A percentile compares a stretch with the other conserved stretches of the same genome.
Evolutionary conservation across 2,888 invertebrate genomes (phyloP).

Genomic region (Dasypogon diadema): DNA sequence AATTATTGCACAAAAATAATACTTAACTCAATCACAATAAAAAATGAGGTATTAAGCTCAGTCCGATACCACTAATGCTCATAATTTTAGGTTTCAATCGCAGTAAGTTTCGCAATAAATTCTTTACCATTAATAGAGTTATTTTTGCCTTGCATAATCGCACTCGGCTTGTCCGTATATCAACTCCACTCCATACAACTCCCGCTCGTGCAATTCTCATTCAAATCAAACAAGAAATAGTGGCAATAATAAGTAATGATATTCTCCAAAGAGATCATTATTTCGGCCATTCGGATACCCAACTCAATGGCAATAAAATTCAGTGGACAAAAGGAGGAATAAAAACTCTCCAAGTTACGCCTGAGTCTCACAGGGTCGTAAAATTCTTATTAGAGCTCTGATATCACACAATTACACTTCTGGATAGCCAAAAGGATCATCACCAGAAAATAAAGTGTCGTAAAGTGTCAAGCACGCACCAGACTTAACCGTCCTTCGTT

Average conservation of each 20-base stretch:
- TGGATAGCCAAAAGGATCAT: constrained; percentile 55
- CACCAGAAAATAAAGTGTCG: constrained; percentile 55
- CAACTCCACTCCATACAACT: constrained; percentile 16
- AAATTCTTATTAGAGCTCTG: constrained; percentile 55
- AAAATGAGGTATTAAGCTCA: too few species aligned
- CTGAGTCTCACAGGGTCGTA: constrained; percentile 47
- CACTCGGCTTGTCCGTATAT: constrained; percentile 8
- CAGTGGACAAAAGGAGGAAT: constrained; percentile 48
- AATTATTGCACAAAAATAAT: too few species aligned
- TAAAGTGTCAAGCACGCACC: constrained; percentile 57
- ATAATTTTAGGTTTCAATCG: not conserved
- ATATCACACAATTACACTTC: constrained; percentile 54
- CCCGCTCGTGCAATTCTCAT: constrained; percentile 19
- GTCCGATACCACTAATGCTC: not conserved
- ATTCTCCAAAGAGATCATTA: constrained; percentile 46
- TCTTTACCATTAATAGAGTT: constrained; percentile 14
- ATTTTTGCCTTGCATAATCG: not conserved
- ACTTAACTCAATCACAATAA: too few species aligned
- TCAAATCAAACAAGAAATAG: constrained; percentile 46
- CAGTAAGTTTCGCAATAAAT: constrained; percentile 24
- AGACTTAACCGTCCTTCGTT: constrained; percentile 46
- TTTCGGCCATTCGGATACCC: constrained; percentile 36
- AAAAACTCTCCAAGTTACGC: constrained; percentile 18
- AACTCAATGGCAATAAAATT: constrained; percentile 45
- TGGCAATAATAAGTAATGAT: constrained; percentile 49